These are phyloP conservation scores for Distichodus sexfasciatus DNA, from an alignment of 2,797 vertebrate genomes.

Conservation along the genomic window DNA sequence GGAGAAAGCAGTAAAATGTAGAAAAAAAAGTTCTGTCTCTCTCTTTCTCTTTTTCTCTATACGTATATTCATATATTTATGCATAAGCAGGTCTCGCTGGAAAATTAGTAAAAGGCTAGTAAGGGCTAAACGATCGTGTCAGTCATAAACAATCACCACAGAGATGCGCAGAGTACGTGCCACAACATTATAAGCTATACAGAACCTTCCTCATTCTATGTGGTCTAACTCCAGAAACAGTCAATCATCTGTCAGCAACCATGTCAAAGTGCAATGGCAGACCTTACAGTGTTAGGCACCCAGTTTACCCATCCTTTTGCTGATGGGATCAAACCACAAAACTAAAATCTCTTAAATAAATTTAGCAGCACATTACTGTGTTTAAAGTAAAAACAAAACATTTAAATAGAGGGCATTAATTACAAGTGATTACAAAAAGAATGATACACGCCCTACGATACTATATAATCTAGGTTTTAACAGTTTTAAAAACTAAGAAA, in stretches of 20 bases:
- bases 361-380: too few relatives aligned
- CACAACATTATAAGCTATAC: constrained; percentile 58
- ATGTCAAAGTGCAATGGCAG: constrained; percentile 14
- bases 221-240: constrained; percentile 18
- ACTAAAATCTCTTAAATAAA: too few relatives aligned
- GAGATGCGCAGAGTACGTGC: constrained; percentile 59
- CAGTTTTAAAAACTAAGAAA: too few relatives aligned
- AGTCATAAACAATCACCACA: constrained; percentile 61
- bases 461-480: too few relatives aligned
- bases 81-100: background rate
- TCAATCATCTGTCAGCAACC: constrained; percentile 16
- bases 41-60: background rate
- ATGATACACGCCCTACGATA: too few relatives aligned
- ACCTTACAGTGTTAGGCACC: constrained; percentile 24
- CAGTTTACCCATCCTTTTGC: background rate
- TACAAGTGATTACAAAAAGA: too few relatives aligned
- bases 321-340: too few relatives aligned
- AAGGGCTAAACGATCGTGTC: constrained; percentile 54
- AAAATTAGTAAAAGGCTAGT: background rate
- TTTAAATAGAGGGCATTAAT: too few relatives aligned
- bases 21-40: background rate
- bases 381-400: too few relatives aligned
- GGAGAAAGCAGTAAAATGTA: background rate
- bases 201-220: constrained; percentile 59
- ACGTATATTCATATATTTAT: background rate